phyloP scores from a whole-genome alignment of 2,113 vertebrate species.

The Phyllostomus discolor region DNA sequence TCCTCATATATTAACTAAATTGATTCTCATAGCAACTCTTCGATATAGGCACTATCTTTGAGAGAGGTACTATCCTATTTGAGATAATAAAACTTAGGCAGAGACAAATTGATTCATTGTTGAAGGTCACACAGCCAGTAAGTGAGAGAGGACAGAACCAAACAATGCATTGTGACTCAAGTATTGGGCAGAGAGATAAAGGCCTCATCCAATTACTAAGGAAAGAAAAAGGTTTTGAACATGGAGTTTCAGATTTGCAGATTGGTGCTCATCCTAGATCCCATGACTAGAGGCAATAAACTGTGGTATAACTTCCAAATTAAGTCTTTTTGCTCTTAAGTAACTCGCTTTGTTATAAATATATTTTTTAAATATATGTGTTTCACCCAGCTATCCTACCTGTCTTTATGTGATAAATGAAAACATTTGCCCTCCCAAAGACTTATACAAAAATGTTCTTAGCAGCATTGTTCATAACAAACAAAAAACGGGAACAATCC shows the following conservation, averaged over 20 bases:
- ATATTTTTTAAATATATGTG: background rate
- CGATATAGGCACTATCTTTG: background rate
- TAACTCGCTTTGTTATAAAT: background rate
- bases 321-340: background rate
- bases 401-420: background rate
- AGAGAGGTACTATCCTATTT: background rate
- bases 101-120: background rate
- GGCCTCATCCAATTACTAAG: background rate
- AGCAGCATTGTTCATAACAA: background rate
- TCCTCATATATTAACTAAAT: background rate
- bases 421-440: background rate
- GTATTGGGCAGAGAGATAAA: background rate
- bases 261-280: background rate
- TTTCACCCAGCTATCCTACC: background rate
- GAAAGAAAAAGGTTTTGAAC: background rate
- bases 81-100: background rate
- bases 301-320: background rate
- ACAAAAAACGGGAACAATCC: background rate
- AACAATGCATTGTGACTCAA: background rate
- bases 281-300: background rate
- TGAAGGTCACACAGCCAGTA: background rate
- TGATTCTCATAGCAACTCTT: conserved; percentile 6
- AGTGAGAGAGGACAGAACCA: background rate
- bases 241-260: background rate
- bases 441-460: background rate